A percentile compares a stretch with the other conserved stretches of the same genome.
These are phyloP conservation scores for Nymphicus hollandicus DNA, from an alignment of 2,113 vertebrate genomes.

Conservation along the genomic window DNA sequence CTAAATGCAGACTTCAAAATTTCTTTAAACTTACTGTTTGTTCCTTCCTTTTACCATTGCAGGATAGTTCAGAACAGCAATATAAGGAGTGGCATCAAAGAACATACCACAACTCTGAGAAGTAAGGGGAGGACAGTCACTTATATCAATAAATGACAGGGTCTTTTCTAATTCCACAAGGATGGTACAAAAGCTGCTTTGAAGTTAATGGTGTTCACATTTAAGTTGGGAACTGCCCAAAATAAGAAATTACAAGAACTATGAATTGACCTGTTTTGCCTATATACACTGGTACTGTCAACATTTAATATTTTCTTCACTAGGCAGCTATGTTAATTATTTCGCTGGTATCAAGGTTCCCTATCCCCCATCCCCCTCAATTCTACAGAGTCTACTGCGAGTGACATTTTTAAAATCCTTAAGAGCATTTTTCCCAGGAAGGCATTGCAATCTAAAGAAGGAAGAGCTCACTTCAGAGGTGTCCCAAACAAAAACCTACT, in stretches of 20 bases:
- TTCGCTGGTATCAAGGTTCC: background rate
- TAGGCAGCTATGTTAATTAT: background rate
- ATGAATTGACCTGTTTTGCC: background rate
- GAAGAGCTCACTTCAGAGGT: background rate
- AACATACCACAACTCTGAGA: background rate
- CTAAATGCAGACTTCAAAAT: no score
- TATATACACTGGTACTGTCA: background rate
- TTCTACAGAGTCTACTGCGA: background rate
- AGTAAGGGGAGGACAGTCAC: background rate
- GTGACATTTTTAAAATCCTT: background rate
- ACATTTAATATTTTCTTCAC: background rate
- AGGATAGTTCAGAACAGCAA: background rate
- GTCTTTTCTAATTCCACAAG: background rate
- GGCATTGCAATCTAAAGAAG: background rate
- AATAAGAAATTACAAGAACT: background rate
- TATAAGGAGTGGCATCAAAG: background rate
- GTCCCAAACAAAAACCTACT: background rate
- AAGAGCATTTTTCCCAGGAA: background rate
- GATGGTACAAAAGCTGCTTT: background rate
- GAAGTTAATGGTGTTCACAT: background rate
- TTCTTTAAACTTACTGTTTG: background rate
- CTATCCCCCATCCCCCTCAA: background rate
- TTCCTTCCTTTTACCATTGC: background rate
- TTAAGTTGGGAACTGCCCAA: background rate
- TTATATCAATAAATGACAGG: background rate